phyloP scores from a whole-genome alignment of 1,140 invertebrate genomes.

The Aphis craccivora region DNA sequence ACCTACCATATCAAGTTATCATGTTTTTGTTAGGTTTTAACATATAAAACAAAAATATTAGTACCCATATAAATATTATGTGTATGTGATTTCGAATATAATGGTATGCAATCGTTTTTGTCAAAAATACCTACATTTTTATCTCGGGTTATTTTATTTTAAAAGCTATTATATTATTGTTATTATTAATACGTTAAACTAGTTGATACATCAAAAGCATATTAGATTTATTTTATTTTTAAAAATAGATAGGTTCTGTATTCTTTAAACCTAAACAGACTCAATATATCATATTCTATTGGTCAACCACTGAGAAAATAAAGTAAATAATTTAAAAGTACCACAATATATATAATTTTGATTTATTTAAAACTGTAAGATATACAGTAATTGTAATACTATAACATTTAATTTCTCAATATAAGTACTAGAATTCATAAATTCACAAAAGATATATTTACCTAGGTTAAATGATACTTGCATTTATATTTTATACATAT shows the following conservation, averaged over 20 bases:
- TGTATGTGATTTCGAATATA: neutral
- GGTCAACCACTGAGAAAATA: slow-evolving; percentile 13
- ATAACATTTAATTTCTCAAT: neutral
- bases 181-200: slow-evolving; percentile 41
- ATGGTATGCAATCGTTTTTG: neutral
- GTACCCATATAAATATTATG: neutral
- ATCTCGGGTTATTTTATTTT: neutral
- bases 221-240: neutral
- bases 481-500: neutral
- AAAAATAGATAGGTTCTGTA: too few relatives aligned
- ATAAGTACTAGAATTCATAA: neutral
- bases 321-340: neutral
- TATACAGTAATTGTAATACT: neutral
- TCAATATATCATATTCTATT: neutral
- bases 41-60: neutral
- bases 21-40: neutral
- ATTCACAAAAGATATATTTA: neutral
- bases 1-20: neutral
- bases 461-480: neutral
- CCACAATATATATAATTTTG: neutral
- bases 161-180: slow-evolving; percentile 24
- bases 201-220: slow-evolving; percentile 4
- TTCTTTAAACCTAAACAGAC: neutral
- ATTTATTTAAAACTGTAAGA: neutral
- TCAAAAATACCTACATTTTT: neutral